These are phyloP conservation scores for Eupithecia insigniata DNA, from an alignment of 2,888 invertebrate genomes.

Conservation along the genomic window DNA sequence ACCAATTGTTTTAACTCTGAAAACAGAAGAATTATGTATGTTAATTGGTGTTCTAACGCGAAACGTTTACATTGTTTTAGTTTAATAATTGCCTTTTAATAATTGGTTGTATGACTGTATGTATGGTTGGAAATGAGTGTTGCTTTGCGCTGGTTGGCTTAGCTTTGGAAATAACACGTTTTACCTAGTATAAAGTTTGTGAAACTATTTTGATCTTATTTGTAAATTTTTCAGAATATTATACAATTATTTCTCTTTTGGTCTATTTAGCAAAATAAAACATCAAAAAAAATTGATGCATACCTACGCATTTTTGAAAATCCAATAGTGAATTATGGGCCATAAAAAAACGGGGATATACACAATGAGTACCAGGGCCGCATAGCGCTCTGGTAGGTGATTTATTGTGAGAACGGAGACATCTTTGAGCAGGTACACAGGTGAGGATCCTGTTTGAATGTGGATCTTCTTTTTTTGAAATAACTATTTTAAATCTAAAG, in stretches of 20 bases:
- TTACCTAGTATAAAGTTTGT: neutral
- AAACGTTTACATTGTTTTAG: slow-evolving; percentile 68
- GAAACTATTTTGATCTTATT: neutral
- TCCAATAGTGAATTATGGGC: slow-evolving; percentile 24
- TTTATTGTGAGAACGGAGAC: slow-evolving; percentile 51
- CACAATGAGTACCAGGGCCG: slow-evolving; percentile 30
- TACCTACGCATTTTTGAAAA: slow-evolving; percentile 18
- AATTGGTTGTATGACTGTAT: slow-evolving; percentile 48
- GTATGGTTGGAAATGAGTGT: slow-evolving; percentile 19
- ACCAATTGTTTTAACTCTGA: slow-evolving; percentile 77
- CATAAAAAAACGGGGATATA: slow-evolving; percentile 31
- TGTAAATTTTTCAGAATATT: too few relatives aligned
- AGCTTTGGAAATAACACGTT: neutral
- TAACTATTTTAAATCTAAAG: neutral
- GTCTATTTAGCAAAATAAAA: slow-evolving; percentile 7
- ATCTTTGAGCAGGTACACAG: slow-evolving; percentile 44
- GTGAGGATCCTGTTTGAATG: slow-evolving; percentile 29
- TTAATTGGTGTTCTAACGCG: slow-evolving; percentile 73
- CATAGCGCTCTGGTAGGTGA: slow-evolving; percentile 37
- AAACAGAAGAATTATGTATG: slow-evolving; percentile 74
- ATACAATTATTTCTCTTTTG: neutral
- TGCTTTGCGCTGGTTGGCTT: slow-evolving; percentile 23
- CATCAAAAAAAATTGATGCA: neutral
- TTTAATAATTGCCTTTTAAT: slow-evolving; percentile 69
- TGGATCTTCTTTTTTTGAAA: slow-evolving; percentile 14